These are phyloP conservation scores for Capra hircus DNA, from an alignment of 2,113 vertebrate genomes.

Conservation along the genomic window DNA sequence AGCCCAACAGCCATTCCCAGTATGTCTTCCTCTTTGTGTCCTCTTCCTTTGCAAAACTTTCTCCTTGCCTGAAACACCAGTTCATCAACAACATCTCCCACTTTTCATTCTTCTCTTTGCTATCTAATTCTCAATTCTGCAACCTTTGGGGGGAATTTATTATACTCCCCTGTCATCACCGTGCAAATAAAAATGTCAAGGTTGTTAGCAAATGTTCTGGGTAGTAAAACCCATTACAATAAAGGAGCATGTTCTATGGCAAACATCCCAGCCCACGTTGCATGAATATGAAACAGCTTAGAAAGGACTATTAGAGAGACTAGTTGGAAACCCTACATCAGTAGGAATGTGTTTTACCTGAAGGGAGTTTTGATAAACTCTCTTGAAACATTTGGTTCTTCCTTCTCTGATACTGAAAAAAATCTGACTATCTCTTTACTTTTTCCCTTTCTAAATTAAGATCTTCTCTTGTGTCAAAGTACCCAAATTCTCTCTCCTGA, in stretches of 20 bases:
- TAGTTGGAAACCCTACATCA: background rate
- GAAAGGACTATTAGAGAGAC: background rate
- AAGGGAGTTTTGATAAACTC: background rate
- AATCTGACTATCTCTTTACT: background rate
- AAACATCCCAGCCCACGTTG: background rate
- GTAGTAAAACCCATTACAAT: background rate
- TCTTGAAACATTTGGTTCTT: background rate
- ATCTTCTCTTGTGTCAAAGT: background rate
- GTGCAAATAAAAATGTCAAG: constrained; percentile 3
- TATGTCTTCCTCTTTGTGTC: background rate
- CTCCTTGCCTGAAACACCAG: background rate
- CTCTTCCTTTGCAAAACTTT: background rate
- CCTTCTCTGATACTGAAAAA: background rate
- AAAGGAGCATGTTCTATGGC: background rate
- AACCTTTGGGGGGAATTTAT: background rate
- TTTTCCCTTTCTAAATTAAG: background rate
- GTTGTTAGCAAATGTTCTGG: background rate
- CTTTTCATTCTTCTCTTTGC: background rate
- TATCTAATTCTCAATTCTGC: background rate
- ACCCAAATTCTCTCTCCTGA: background rate
- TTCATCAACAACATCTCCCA: background rate
- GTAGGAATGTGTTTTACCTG: background rate
- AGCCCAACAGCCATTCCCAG: background rate
- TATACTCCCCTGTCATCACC: background rate
- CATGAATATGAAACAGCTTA: background rate